These are phyloP conservation scores for Cathartes aura DNA, from an alignment of 2,113 vertebrate species.

Conservation along the genomic window DNA sequence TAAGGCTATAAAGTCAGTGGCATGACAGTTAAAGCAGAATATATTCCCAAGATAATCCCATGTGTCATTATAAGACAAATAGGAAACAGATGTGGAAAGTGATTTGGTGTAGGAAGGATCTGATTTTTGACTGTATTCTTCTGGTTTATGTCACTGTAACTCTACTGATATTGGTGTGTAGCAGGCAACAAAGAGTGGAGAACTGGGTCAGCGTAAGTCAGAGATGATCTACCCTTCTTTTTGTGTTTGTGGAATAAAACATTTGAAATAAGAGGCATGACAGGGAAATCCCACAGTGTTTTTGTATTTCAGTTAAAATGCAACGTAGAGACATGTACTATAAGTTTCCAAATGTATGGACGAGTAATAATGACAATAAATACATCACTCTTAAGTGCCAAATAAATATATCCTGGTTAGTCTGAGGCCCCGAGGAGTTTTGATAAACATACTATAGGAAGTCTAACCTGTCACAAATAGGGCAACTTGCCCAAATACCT, in stretches of 20 bases:
- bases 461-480: background rate
- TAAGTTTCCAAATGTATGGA: conserved; percentile 22
- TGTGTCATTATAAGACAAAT: conserved; percentile 19
- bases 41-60: conserved; percentile 28
- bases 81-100: conserved; percentile 51
- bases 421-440: background rate
- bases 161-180: background rate
- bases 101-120: conserved; percentile 23
- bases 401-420: background rate
- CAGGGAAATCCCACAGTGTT: conserved; percentile 29
- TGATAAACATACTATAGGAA: background rate
- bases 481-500: background rate
- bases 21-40: conserved; percentile 32
- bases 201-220: background rate
- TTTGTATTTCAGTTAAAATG: conserved; percentile 20
- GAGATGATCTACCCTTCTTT: background rate
- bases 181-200: background rate
- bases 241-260: background rate
- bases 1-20: conserved; percentile 45
- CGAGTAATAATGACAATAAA: background rate
- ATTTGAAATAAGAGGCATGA: background rate
- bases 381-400: background rate
- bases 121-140: conserved; percentile 42
- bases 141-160: conserved; percentile 30
- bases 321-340: background rate